A percentile compares a stretch with the other conserved stretches of the same genome.
These are phyloP conservation scores for Poeciliopsis turrubarensis DNA, from an alignment of 2,113 vertebrate genomes.

Conservation along the genomic window DNA sequence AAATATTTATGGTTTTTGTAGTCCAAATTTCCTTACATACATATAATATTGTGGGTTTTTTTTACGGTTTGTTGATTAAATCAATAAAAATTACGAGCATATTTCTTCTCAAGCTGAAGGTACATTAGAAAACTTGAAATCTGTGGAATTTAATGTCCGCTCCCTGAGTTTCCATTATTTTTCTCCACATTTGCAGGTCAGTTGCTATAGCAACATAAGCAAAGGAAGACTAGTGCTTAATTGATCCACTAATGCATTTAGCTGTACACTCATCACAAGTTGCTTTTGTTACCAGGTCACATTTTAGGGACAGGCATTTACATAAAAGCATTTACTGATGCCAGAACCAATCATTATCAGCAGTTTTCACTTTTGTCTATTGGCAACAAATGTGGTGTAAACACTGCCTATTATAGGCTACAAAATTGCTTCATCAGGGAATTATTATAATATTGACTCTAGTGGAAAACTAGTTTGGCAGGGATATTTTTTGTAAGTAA, in stretches of 20 bases:
- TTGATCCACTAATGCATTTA: constrained; percentile 98
- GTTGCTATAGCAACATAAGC: constrained; percentile 86
- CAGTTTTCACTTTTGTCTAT: constrained; percentile 88
- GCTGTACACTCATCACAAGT: constrained; percentile 91
- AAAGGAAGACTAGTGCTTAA: constrained; percentile 92
- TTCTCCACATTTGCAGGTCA: constrained; percentile 83
- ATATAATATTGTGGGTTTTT: background rate
- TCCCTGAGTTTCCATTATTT: constrained; percentile 82
- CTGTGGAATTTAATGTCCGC: constrained; percentile 22
- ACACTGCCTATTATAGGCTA: constrained; percentile 85
- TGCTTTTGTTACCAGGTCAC: constrained; percentile 98
- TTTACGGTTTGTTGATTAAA: background rate
- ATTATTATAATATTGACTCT: constrained; percentile 78
- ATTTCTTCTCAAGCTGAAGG: constrained; percentile 34
- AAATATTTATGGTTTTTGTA: background rate
- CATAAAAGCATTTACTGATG: constrained; percentile 94
- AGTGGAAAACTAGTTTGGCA: constrained; percentile 64
- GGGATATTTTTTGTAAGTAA: constrained; percentile 50
- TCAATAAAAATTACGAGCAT: constrained; percentile 3
- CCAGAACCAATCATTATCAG: constrained; percentile 93
- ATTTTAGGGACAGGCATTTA: constrained; percentile 91
- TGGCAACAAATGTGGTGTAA: constrained; percentile 87
- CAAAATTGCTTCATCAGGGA: constrained; percentile 89
- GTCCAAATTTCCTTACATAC: background rate
- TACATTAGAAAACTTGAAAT: constrained; percentile 31